Evolutionary conservation across 23 tunicate genomes (phyloP).

Genomic region (Botrylloides violaceus): DNA sequence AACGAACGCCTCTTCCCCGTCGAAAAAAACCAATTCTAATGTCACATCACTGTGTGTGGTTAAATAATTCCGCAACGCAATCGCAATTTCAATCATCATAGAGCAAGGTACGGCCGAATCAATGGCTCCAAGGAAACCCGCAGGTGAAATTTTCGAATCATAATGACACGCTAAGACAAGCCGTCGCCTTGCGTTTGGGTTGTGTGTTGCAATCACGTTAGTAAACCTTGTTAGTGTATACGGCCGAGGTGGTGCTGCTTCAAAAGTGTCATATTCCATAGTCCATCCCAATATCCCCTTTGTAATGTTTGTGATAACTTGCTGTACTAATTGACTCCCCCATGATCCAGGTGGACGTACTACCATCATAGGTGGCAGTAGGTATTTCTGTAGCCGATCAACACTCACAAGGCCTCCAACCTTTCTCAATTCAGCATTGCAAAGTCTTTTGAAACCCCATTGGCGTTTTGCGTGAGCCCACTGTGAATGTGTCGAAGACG

Average conservation of each 20-base stretch:
- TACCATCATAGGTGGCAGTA: neutral
- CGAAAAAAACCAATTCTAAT: constrained; percentile 73
- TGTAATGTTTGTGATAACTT: neutral
- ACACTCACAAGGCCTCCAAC: neutral
- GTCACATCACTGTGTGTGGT: constrained; percentile 32
- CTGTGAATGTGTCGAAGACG: neutral
- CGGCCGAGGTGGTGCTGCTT: constrained; percentile 49
- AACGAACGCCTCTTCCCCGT: constrained; percentile 95
- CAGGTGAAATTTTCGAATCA: constrained; percentile 71
- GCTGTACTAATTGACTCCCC: neutral
- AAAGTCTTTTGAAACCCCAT: constrained; percentile 2
- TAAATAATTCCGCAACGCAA: constrained; percentile 25
- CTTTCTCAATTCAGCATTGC: neutral
- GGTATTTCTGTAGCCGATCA: neutral
- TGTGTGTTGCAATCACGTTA: constrained; percentile 64
- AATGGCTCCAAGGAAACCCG: constrained; percentile 70
- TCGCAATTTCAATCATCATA: constrained; percentile 85
- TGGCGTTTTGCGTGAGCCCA: neutral
- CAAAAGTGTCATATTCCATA: constrained; percentile 46
- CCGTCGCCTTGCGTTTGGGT: constrained; percentile 61
- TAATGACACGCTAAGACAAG: constrained; percentile 91
- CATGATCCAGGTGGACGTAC: constrained; percentile 15
- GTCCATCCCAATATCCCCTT: constrained; percentile 26
- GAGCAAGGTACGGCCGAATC: constrained; percentile 99
- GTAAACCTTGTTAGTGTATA: constrained; percentile 19